phyloP scores from a whole-genome alignment of 2,888 invertebrate species.

The Cantharis rufa region DNA sequence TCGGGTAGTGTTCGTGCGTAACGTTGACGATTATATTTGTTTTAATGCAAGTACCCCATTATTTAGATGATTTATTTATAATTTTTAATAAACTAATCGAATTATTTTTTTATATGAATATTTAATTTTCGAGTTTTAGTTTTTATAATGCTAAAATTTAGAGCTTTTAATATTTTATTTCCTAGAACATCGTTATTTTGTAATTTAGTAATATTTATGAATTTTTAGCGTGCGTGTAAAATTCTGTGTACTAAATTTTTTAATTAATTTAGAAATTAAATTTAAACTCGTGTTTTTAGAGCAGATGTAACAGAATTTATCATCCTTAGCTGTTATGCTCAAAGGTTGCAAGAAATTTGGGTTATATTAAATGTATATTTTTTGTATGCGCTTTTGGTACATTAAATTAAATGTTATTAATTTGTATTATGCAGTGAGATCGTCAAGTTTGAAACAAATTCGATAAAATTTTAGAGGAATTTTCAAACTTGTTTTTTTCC shows the following conservation, averaged over 20 bases:
- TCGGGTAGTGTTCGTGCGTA: too few species aligned
- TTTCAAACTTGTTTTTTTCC: too few species aligned
- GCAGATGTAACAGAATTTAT: not conserved
- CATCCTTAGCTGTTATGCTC: not conserved
- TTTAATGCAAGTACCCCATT: too few species aligned
- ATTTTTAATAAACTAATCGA: not conserved
- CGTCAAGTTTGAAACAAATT: too few species aligned
- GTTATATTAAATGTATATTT: not conserved
- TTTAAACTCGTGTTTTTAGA: not conserved
- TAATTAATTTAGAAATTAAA: not conserved
- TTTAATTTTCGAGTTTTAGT: not conserved
- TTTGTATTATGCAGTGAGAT: not conserved
- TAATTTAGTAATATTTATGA: conserved; percentile 3
- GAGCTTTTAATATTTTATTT: not conserved
- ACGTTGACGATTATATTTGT: too few species aligned
- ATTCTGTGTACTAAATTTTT: not conserved
- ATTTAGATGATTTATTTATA: too few species aligned
- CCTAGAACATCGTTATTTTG: not conserved
- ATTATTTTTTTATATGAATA: not conserved
- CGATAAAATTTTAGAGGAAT: too few species aligned
- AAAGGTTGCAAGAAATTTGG: not conserved
- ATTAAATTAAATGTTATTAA: not conserved
- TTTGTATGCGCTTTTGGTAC: not conserved
- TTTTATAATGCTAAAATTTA: not conserved
- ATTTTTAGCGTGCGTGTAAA: not conserved